Conservation (phyloP, 2,797 vertebrate species). For the Malacoctenus gilli region DNA sequence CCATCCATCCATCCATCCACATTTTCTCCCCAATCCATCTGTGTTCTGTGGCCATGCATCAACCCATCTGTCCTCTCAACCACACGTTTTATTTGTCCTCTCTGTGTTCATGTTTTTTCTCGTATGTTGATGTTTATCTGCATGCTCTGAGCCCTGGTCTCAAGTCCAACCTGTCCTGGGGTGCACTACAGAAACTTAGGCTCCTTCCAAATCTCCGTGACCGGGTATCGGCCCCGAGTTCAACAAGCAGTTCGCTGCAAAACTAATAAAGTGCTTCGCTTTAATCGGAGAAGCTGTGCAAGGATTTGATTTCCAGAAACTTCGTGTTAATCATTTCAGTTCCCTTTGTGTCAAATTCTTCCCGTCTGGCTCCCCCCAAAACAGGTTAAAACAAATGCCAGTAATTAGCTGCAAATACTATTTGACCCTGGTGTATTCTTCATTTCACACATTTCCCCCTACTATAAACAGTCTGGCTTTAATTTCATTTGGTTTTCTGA, state of each 20-base stretch:
- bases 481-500: conserved; percentile 58
- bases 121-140: conserved; percentile 61
- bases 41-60: conserved; percentile 31
- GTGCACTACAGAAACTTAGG: conserved; percentile 41
- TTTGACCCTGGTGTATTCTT: conserved; percentile 57
- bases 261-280: not conserved
- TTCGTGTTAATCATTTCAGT: conserved; percentile 17
- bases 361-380: conserved; percentile 29
- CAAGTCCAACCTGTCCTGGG: conserved; percentile 53
- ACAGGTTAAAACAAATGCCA: conserved; percentile 49
- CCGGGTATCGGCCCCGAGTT: not conserved
- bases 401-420: conserved; percentile 59
- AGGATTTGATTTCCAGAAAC: conserved; percentile 25
- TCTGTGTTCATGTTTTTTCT: conserved; percentile 46
- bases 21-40: conserved; percentile 19
- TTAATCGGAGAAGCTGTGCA: no score
- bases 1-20: conserved; percentile 14
- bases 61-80: conserved; percentile 45
- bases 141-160: conserved; percentile 62
- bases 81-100: conserved; percentile 63
- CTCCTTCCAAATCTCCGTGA: no score
- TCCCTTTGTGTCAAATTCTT: conserved; percentile 29
- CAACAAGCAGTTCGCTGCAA: not conserved
- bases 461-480: conserved; percentile 62
- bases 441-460: conserved; percentile 67